Evolutionary conservation across 92 coral and sea anemone species (phyloP).

Genomic region (Palythoa caribaeorum): DNA sequence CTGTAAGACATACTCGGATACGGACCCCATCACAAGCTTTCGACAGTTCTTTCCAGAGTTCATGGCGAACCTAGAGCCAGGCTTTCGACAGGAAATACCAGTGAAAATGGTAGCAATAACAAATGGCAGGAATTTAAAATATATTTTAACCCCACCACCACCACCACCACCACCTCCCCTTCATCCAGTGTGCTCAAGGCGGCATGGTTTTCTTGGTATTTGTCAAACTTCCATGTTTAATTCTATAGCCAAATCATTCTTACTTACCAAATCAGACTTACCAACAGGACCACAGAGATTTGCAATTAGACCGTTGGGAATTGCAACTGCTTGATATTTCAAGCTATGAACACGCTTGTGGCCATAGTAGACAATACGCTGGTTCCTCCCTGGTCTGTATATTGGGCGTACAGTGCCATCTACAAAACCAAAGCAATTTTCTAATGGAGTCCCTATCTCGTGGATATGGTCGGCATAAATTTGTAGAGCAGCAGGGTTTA

Average conservation of each 20-base stretch:
- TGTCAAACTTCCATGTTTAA: slow-evolving; percentile 19
- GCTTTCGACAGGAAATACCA: slow-evolving; percentile 59
- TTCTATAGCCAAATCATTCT: background rate
- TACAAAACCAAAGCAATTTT: too few relatives aligned
- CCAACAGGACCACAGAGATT: slow-evolving; percentile 48
- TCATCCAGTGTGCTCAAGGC: slow-evolving; percentile 13
- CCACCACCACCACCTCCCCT: slow-evolving; percentile 15
- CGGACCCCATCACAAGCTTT: too few relatives aligned
- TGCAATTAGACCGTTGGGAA: slow-evolving; percentile 56
- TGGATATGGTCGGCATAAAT: slow-evolving; percentile 41
- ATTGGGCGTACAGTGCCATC: too few relatives aligned
- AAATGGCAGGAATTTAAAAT: slow-evolving; percentile 24
- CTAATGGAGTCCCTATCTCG: slow-evolving; percentile 64
- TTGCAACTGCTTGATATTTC: slow-evolving; percentile 36
- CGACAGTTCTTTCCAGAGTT: too few relatives aligned
- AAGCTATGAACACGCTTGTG: slow-evolving; percentile 27
- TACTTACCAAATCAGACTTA: slow-evolving; percentile 11
- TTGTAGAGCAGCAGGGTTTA: slow-evolving; percentile 61
- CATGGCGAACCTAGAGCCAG: too few relatives aligned
- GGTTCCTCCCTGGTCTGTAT: too few relatives aligned
- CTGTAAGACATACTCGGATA: too few relatives aligned
- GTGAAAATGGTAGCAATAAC: slow-evolving; percentile 28
- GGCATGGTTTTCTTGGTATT: slow-evolving; percentile 5
- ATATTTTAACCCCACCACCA: slow-evolving; percentile 26
- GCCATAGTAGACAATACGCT: too few relatives aligned